Evolutionary conservation across 35 echinoderm and acorn worm genomes (phyloP).

Genomic region (Lytechinus pictus): DNA sequence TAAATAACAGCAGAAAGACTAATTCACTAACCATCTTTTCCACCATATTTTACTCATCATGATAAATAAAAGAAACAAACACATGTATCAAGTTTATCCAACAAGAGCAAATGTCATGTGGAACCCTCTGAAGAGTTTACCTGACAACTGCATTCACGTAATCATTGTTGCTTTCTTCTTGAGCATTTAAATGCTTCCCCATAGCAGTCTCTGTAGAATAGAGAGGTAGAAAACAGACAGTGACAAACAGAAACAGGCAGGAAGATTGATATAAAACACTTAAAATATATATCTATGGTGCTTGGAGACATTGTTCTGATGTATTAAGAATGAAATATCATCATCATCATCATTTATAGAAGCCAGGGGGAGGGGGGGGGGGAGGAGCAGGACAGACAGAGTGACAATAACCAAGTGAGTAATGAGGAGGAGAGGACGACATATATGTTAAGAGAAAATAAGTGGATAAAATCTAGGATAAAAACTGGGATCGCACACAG

Average conservation of each 20-base stretch:
- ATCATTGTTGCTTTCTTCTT: conserved; percentile 13
- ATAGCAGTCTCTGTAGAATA: conserved; percentile 20
- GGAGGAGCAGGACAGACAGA: neutral
- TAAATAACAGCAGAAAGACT: no score
- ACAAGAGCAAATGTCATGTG: no score
- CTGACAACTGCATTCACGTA: conserved; percentile 24
- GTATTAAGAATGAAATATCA: no score
- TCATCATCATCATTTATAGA: no score
- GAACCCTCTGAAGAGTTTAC: neutral
- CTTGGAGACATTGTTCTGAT: no score
- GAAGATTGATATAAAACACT: no score
- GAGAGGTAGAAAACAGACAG: neutral
- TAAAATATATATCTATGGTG: no score
- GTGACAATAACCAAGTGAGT: neutral
- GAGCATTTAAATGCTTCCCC: conserved; percentile 21
- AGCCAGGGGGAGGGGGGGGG: neutral
- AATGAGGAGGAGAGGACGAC: neutral
- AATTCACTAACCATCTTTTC: no score
- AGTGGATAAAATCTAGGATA: no score
- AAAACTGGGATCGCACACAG: neutral
- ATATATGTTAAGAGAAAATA: neutral
- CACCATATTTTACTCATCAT: no score
- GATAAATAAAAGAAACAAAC: no score
- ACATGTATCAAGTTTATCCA: no score
- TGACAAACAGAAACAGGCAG: neutral